Evolutionary conservation across 2,113 vertebrate species (phyloP).

Genomic region (Ia io): DNA sequence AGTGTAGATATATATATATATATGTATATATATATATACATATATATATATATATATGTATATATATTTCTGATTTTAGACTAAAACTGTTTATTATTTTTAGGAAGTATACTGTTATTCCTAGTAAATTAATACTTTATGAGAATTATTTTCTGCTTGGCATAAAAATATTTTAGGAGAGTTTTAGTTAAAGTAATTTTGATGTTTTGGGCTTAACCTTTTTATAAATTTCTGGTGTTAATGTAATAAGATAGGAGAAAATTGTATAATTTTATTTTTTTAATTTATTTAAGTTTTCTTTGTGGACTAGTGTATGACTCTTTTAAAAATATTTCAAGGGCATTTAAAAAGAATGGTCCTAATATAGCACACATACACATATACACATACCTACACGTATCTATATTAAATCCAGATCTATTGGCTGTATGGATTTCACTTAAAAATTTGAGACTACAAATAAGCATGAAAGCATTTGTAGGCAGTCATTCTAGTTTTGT

Average conservation of each 20-base stretch:
- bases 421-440: neutral
- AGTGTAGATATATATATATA: too few species aligned
- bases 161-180: neutral
- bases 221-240: neutral
- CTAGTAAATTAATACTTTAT: neutral
- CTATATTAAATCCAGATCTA: neutral
- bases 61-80: neutral
- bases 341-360: neutral
- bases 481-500: neutral
- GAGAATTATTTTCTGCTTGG: neutral
- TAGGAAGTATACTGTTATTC: neutral
- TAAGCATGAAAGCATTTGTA: neutral
- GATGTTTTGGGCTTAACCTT: neutral
- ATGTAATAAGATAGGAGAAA: neutral
- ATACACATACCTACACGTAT: neutral
- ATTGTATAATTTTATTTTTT: neutral
- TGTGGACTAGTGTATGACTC: neutral
- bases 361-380: neutral
- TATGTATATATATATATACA: too few species aligned
- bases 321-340: neutral
- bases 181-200: neutral
- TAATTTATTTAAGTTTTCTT: neutral
- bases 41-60: too few species aligned
- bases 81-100: neutral
- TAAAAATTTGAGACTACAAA: slow-evolving; percentile 9